Percentiles rank a stretch among this genome's conserved stretches.
Evolutionary conservation across 2,797 vertebrate species (phyloP).

Genomic region (Glossophaga mutica): DNA sequence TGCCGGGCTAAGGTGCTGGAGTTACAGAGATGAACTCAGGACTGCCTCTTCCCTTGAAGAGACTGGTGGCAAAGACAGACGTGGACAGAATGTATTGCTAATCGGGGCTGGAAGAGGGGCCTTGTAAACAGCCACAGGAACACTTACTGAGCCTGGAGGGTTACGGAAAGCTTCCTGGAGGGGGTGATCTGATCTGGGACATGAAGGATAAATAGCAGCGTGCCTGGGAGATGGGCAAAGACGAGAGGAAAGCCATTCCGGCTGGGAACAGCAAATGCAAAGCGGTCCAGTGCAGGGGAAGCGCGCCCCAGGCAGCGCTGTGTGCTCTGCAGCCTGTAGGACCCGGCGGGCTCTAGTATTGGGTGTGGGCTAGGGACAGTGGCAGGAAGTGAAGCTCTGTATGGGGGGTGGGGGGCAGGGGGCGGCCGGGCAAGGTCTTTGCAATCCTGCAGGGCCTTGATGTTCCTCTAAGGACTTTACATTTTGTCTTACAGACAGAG

Average conservation of each 20-base stretch:
- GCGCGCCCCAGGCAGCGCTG: too few relatives aligned
- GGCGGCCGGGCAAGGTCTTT: neutral
- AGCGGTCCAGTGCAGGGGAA: neutral
- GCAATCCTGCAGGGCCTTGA: neutral
- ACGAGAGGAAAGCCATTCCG: neutral
- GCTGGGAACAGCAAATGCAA: neutral
- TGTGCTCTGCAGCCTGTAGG: neutral
- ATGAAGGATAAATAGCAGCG: neutral
- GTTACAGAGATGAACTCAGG: neutral
- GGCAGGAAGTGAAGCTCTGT: neutral
- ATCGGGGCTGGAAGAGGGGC: neutral
- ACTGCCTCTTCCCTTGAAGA: neutral
- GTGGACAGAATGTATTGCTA: neutral
- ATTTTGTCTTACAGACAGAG: neutral
- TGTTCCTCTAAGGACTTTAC: neutral
- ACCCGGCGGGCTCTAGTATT: neutral
- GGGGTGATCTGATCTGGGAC: neutral
- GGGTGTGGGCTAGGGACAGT: accelerated
- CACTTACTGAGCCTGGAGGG: neutral
- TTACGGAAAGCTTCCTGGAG: neutral
- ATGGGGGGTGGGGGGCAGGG: too few relatives aligned
- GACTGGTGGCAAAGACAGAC: neutral
- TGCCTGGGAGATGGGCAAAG: neutral
- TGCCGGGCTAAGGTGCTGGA: neutral
- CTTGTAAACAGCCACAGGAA: neutral